These are phyloP conservation scores for Pilophorus perplexus DNA, from an alignment of 2,888 invertebrate genomes.

Conservation along the genomic window DNA sequence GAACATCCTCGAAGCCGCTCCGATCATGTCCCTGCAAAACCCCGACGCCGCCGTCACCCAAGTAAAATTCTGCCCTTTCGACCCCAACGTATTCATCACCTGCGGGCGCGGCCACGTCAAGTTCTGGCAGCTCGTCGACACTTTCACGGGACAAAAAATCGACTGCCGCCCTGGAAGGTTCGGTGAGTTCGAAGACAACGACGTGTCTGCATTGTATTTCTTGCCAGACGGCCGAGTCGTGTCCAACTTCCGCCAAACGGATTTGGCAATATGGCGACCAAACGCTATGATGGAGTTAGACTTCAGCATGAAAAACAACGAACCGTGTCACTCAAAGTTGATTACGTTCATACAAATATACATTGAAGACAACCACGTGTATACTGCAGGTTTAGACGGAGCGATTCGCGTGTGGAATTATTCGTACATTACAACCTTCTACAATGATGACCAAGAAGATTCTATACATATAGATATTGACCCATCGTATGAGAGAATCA, in stretches of 20 bases:
- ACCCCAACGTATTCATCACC: constrained; percentile 63
- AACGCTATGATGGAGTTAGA: constrained; percentile 83
- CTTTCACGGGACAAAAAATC: constrained; percentile 87
- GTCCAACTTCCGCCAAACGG: constrained; percentile 88
- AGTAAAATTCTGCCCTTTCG: constrained; percentile 76
- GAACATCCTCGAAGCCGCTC: constrained; percentile 76
- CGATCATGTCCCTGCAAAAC: constrained; percentile 75
- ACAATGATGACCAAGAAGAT: constrained; percentile 10
- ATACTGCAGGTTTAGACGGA: constrained; percentile 67
- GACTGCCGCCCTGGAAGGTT: constrained; percentile 86
- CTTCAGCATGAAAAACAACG: constrained; percentile 68
- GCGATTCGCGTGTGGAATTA: constrained; percentile 84
- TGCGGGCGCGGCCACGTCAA: constrained; percentile 71
- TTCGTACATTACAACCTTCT: constrained; percentile 63
- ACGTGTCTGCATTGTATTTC: constrained; percentile 78
- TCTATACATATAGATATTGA: constrained; percentile 6
- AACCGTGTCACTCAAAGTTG: constrained; percentile 72
- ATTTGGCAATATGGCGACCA: constrained; percentile 82
- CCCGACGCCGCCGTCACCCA: constrained; percentile 78
- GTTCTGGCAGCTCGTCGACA: constrained; percentile 90
- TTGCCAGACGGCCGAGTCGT: constrained; percentile 87
- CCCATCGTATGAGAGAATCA: constrained; percentile 28
- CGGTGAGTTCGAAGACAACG: constrained; percentile 88
- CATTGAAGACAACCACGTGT: constrained; percentile 56
- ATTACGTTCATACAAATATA: constrained; percentile 64